Evolutionary conservation across 2,797 vertebrate species (phyloP), one percentile per base, ranked within the genome.

Genomic region (Myotis myotis): DNA sequence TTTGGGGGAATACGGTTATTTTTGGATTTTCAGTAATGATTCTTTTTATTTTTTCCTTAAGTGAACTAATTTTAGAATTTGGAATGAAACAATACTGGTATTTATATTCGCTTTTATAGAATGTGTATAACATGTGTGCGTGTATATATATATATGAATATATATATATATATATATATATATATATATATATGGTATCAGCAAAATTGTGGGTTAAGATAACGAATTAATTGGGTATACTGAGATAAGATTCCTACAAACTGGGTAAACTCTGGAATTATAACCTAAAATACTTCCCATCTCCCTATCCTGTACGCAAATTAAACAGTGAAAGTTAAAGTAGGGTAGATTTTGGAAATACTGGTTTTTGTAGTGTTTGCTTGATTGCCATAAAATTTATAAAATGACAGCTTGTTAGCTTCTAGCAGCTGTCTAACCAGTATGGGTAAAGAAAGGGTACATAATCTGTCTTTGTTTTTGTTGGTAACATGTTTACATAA

Each of bases 21-120:
- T 93, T 28, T 53, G 68, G 23, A 57, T 95, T 96, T 90, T 51
- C 72, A 92, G 17, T 90, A 33, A 78, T 91, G 6, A 89, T 94
- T 47, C 44, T 66, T 68, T 82, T 68, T 44, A 17, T 57, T 86
- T 86, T 93, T 84, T n/a, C 19, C 10, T 94, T 82, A 55, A 60
- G 25, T 57, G 47, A 93, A 64, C 47, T 92, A 62, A 47, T 90
- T 94, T 96, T 62, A 78, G 68, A 84, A 49, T 85, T 79, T 94
- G 82, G 38, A 85, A 66, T 88, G 33, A 80, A 84, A 68, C 10
- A 92, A 44, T 75, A 64, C 25, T 64, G n/a, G 7, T n/a, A 64
- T 66, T 66, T 66, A 33, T 66, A 33, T 66, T 33, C 8, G n/a
- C 15, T 33, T 66, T 19, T 33, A 19, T 70, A 82, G 76, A 87